Evolutionary conservation across 1,140 invertebrate species (phyloP), one percentile per base, ranked within the genome.

Genomic region (Palaemon carinicauda): DNA sequence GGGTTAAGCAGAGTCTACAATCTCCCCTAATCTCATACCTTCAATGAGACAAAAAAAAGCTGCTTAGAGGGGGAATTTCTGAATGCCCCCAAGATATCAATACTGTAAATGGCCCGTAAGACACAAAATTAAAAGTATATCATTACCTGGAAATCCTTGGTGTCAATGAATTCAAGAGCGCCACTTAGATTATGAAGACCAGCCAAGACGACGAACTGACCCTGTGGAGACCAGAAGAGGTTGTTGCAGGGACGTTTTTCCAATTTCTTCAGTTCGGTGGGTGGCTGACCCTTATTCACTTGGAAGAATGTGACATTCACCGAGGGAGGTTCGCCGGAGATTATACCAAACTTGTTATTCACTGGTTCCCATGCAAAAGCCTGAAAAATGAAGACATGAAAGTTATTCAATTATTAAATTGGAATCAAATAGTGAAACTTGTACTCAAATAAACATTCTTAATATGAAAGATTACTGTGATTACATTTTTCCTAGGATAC

Each of bases 281-380:
- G 96, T 82, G 96, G 95, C 88, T 97, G 96, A 41, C 96, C 96
- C 54, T 92, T 95, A 92, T 96, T 95, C 0, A 98, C 96, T 92
- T 96, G 96, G 90, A 98, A 99, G 92, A 99, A 99, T 89, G 96
- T 97, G 4, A 98, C 97, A 90, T 94, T 96, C 24, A 97, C 95
- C 88, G 95, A 96, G 0, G 96, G 96, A 41, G 94, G 94, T 91
- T 99, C 98, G 10, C 97, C 98, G 90, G 98, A 97, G 88, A 99
- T 98, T 82, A 98, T 97, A 0, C 97, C 96, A 92, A 99, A 99
- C 91, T 98, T 99, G 50, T 94, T 95, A 27, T 98, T 98, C 51
- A 98, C 94, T 0, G 98, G 98, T 91, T 99, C 99, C 98, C 98
- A 99, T 3, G 97, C 98, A 92, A 99, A 99, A 0, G 97, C 96